A percentile compares a stretch with the other conserved stretches of the same genome.
phyloP scores from a whole-genome alignment of 2,888 invertebrate species.

The Trichopoda pennipes region DNA sequence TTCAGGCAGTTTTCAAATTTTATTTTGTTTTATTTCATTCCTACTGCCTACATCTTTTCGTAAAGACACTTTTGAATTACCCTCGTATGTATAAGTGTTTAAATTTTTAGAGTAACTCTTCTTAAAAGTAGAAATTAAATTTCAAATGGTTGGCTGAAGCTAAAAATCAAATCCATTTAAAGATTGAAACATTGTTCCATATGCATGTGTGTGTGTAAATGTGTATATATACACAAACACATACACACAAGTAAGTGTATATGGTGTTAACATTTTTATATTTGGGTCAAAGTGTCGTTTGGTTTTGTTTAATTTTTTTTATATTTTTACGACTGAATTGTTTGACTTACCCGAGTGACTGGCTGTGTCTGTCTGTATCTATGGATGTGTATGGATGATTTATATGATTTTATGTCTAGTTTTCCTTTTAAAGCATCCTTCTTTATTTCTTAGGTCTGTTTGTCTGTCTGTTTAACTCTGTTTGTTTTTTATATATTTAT shows the following conservation, averaged over 20 bases:
- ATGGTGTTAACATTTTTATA: constrained; percentile 47
- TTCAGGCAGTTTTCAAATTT: no score
- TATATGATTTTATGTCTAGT: neutral
- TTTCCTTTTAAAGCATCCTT: constrained; percentile 36
- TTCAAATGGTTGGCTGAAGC: no score
- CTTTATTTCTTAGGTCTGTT: constrained; percentile 19
- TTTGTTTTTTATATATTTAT: neutral
- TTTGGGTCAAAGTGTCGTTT: constrained; percentile 64
- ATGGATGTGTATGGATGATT: neutral
- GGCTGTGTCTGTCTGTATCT: neutral
- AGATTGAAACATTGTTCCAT: no score
- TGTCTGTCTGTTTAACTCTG: constrained; percentile 30
- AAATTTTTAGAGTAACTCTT: no score
- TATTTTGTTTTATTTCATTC: no score
- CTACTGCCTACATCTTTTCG: no score
- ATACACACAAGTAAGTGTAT: neutral
- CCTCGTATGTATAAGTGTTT: no score
- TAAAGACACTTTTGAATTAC: no score
- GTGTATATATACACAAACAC: neutral
- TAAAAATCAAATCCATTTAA: no score
- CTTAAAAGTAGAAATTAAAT: no score
- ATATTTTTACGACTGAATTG: neutral
- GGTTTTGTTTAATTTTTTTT: constrained; percentile 6
- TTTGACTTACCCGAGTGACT: neutral
- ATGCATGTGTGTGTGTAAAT: neutral